phyloP scores from a whole-genome alignment of 2,888 invertebrate genomes.

The Lymantria monacha region DNA sequence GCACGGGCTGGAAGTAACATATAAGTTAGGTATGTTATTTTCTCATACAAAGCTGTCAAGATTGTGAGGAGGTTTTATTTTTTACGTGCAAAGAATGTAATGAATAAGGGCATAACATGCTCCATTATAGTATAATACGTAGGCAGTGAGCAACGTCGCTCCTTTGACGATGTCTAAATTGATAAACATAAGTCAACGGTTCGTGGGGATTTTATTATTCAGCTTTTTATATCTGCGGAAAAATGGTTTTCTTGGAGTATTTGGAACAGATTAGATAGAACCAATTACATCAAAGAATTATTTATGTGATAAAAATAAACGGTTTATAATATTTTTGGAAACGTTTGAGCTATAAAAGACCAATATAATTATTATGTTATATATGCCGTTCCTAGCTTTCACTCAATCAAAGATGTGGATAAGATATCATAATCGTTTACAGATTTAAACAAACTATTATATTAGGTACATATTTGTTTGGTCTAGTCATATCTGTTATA shows the following conservation, averaged over 20 bases:
- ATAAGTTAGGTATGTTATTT: slow-evolving; percentile 58
- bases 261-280: slow-evolving; percentile 4
- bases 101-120: slow-evolving; percentile 55
- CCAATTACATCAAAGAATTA: slow-evolving; percentile 6
- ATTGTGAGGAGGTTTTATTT: slow-evolving; percentile 66
- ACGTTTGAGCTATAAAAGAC: not conserved
- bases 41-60: slow-evolving; percentile 65
- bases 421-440: no score
- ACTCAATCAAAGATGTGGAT: no score
- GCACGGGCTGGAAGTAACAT: slow-evolving; percentile 54
- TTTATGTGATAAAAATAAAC: not conserved
- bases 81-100: slow-evolving; percentile 73
- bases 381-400: no score
- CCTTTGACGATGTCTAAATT: slow-evolving; percentile 46
- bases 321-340: not conserved
- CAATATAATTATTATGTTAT: no score
- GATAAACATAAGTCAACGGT: slow-evolving; percentile 49
- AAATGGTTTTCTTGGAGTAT: slow-evolving; percentile 3
- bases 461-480: no score
- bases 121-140: slow-evolving; percentile 52
- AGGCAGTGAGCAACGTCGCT: slow-evolving; percentile 34
- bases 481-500: no score
- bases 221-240: slow-evolving; percentile 4
- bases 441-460: no score
- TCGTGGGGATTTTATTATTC: slow-evolving; percentile 12